Evolutionary conservation across 2,113 vertebrate genomes (phyloP).

Genomic region (Laterallus jamaicensis): DNA sequence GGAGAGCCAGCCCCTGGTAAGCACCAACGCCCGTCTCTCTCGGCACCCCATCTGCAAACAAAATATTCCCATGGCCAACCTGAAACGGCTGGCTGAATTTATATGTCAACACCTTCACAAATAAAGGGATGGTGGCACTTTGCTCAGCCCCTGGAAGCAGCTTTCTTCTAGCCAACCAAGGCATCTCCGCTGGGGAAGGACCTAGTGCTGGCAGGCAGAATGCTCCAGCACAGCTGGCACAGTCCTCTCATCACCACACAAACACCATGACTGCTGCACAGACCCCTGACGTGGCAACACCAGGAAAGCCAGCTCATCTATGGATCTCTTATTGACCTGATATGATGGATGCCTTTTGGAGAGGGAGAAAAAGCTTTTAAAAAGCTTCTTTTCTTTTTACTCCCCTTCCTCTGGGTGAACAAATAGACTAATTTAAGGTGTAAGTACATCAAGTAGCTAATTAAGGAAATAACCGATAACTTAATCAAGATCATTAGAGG

Average conservation of each 20-base stretch:
- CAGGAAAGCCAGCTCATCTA: neutral
- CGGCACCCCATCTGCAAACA: rapidly evolving
- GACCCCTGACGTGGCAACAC: neutral
- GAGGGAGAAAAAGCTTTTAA: neutral
- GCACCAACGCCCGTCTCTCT: neutral
- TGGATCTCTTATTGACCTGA: neutral
- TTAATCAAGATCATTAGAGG: constrained; percentile 55
- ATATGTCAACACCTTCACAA: neutral
- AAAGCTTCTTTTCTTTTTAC: neutral
- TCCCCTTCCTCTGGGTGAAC: neutral
- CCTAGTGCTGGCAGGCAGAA: neutral
- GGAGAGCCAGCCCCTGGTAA: neutral
- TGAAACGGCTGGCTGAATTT: neutral
- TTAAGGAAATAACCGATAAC: constrained; percentile 53
- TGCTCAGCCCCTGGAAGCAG: neutral
- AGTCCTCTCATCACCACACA: neutral
- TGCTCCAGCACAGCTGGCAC: neutral
- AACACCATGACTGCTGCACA: neutral
- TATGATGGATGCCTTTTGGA: neutral
- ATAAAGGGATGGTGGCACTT: neutral
- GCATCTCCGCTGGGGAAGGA: neutral
- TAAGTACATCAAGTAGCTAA: constrained; percentile 54
- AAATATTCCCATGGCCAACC: neutral
- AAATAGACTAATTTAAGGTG: constrained; percentile 17
- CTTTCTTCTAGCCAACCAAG: neutral